A percentile compares a stretch with the other conserved stretches of the same genome.
These are phyloP conservation scores for Drosophila ezoana DNA, from an alignment of 2,888 invertebrate genomes.

Conservation along the genomic window DNA sequence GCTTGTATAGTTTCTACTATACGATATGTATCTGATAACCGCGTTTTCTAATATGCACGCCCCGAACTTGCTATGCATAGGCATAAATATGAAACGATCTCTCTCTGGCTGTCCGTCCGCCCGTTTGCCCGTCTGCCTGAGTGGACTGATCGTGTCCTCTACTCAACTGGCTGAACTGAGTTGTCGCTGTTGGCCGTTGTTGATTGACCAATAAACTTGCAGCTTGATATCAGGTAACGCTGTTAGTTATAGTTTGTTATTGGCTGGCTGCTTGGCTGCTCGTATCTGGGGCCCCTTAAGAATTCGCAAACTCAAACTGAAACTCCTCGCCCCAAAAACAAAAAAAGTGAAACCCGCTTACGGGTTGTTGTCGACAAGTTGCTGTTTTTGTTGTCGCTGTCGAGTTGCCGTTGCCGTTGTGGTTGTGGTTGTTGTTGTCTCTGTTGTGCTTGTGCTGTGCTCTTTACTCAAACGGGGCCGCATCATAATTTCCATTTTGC, in stretches of 20 bases:
- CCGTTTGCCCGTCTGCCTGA: conserved; percentile 7
- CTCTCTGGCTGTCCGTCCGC: conserved; percentile 10
- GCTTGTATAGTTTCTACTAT: conserved; percentile 2
- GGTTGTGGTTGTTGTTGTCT: conserved; percentile 33
- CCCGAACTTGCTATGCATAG: conserved; percentile 46
- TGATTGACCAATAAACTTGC: conserved; percentile 84
- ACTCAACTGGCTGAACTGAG: conserved; percentile 34
- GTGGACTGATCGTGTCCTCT: conserved; percentile 39
- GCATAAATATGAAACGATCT: conserved; percentile 31
- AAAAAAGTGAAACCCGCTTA: conserved; percentile 74
- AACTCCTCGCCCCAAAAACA: conserved; percentile 35
- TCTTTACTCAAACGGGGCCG: conserved; percentile 78
- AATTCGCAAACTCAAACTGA: conserved; percentile 42
- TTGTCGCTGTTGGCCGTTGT: conserved; percentile 42
- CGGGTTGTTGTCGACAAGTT: conserved; percentile 57
- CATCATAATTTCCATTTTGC: conserved; percentile 81
- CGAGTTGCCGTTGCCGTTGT: conserved; percentile 7
- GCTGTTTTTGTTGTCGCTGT: conserved; percentile 37
- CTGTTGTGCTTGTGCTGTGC: conserved; percentile 65
- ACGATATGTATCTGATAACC: conserved; percentile 18
- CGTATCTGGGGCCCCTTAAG: conserved; percentile 38
- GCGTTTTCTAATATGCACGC: conserved; percentile 47
- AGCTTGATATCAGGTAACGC: conserved; percentile 82
- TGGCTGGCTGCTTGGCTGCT: conserved; percentile 52
- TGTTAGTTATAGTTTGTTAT: conserved; percentile 80